Evolutionary conservation across 2,113 vertebrate genomes (phyloP).

Genomic region (Bubalus kerabau): DNA sequence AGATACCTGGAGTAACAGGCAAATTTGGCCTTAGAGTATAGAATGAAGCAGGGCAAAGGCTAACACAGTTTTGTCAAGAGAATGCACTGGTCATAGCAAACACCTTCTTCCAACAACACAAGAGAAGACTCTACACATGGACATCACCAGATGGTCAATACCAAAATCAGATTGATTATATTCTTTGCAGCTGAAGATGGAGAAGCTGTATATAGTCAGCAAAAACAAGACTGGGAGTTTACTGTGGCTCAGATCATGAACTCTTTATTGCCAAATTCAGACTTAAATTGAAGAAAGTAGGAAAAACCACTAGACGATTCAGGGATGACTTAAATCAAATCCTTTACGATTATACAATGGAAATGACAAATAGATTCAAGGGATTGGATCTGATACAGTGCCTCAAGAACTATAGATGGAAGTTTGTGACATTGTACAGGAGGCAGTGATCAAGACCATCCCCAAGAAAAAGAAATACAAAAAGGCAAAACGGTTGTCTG

Average conservation of each 20-base stretch:
- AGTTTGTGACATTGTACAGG: neutral
- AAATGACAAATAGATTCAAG: neutral
- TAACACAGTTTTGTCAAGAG: neutral
- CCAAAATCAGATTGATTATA: neutral
- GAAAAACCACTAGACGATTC: neutral
- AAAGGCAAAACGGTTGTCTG: neutral
- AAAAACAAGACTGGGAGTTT: neutral
- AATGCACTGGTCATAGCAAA: neutral
- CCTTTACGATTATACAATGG: neutral
- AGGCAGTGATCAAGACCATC: neutral
- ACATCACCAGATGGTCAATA: neutral
- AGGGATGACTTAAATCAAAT: neutral
- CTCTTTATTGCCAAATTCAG: neutral
- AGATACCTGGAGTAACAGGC: neutral
- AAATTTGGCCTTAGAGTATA: neutral
- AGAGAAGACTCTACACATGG: neutral
- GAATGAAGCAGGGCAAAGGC: neutral
- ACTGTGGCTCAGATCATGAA: neutral
- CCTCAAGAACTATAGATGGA: neutral
- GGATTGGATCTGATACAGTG: neutral
- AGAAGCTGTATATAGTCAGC: neutral
- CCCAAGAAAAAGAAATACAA: neutral
- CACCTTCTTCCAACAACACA: neutral
- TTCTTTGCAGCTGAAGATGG: neutral
- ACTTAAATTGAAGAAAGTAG: neutral